Base-by-base conservation (phyloP, 2,113 vertebrate species). In the Toxotes jaculatrix region DNA sequence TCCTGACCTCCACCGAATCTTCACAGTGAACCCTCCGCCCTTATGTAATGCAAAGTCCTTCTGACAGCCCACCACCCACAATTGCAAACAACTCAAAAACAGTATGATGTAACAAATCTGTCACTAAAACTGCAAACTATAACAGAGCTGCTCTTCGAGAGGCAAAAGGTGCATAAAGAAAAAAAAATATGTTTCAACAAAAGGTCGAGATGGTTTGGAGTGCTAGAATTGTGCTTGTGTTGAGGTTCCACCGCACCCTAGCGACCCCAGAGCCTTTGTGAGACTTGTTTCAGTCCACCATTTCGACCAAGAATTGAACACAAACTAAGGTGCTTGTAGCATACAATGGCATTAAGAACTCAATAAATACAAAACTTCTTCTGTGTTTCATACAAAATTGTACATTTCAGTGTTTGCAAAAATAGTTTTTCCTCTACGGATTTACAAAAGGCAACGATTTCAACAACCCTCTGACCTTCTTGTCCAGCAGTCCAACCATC, bases 221-320 rank as follows among this genome's bases (percentile, higher is more conserved):
- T 72, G 93, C 94, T 95, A 94, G 95, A 94, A 93, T 94, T 93
- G 95, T 96, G 95, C 95, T 88, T 92, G 95, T 96, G 95, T 95
- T 95, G 88, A 91, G 83, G 51, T 95, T 95, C 95, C 95, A 95
- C 94, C 0, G 94, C 94, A 95, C 96, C 95, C 95, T 92, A 95
- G 91, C 95, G 74, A 95, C 94, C 77, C 89, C 95, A 86, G 91
- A 91, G 90, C 75, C 87, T 88, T 88, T 89, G 83, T 87, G 69
- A 73, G 92, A 75, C 91, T 93, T 83, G 91, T 91, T 90, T 95
- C 94, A 96, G 91, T 95, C 93, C 94, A 94, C 95, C 95, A 95
- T 94, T 72, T 87, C 73, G 79, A 86, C 60, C 87, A 76, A 77
- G 75, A 87, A 75, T 75, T 72, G 86, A 91, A 92, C 81, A 86